Evolutionary conservation across 2,113 vertebrate genomes (phyloP).

Genomic region (Emydura subglobosa): DNA sequence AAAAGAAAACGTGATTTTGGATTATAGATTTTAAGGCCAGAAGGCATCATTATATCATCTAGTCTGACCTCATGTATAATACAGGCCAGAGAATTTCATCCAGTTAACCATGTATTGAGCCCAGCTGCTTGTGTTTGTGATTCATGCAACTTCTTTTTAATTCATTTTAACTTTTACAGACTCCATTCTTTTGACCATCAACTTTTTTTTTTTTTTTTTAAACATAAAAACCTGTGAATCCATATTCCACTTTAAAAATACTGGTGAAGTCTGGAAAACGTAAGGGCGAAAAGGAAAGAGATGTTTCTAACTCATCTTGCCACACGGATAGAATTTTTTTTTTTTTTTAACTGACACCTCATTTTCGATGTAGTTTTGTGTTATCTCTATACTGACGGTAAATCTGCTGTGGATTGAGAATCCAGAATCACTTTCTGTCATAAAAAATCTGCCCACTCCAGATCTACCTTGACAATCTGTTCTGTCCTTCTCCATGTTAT

Average conservation of each 20-base stretch:
- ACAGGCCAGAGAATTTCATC: slow-evolving; percentile 27
- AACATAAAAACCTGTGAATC: not conserved
- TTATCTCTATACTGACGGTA: fast-evolving
- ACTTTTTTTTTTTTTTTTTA: not conserved
- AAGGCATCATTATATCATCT: slow-evolving; percentile 32
- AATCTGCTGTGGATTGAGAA: not conserved
- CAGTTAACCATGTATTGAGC: slow-evolving; percentile 19
- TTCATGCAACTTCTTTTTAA: slow-evolving; percentile 30
- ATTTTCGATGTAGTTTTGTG: not conserved
- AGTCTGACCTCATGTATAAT: slow-evolving; percentile 31
- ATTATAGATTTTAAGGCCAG: slow-evolving; percentile 31
- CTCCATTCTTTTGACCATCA: slow-evolving; percentile 17
- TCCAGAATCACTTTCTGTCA: not conserved
- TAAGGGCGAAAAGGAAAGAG: not conserved
- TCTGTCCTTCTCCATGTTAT: not conserved
- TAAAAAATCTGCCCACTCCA: not conserved
- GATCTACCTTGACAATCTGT: not conserved
- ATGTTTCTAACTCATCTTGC: not conserved
- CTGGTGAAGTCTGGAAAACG: not conserved
- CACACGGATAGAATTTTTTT: not conserved
- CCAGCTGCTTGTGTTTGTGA: slow-evolving; percentile 39
- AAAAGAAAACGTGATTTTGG: not conserved
- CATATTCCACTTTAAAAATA: slow-evolving; percentile 46
- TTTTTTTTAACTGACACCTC: not conserved
- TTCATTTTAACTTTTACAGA: slow-evolving; percentile 9